phyloP scores from a whole-genome alignment of 2,797 vertebrate genomes.

The Gymnopithys bicolor region DNA sequence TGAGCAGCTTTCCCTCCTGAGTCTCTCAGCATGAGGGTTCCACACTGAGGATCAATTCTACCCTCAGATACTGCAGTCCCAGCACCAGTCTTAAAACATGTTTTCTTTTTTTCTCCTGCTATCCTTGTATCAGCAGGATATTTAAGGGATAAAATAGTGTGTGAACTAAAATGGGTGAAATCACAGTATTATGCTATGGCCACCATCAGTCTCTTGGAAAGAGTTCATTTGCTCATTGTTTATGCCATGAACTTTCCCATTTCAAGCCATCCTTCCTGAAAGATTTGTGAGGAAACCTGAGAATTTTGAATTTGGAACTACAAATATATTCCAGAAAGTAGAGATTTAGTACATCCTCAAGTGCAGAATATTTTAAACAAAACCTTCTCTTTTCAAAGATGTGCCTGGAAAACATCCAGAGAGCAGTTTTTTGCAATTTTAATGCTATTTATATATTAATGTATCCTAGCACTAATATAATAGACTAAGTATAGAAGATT shows the following conservation, averaged over 20 bases:
- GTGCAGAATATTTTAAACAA: background rate
- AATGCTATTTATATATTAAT: constrained; percentile 4
- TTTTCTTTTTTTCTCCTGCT: background rate
- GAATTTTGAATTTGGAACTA: background rate
- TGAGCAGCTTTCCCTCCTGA: background rate
- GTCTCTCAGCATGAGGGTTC: background rate
- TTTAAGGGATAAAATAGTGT: background rate
- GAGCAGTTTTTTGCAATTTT: background rate
- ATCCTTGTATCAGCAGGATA: background rate
- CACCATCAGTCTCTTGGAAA: background rate
- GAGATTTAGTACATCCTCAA: background rate
- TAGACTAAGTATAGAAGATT: constrained; percentile 12
- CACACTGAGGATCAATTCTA: rapidly evolving
- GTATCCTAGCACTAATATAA: constrained; percentile 1
- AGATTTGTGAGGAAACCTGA: background rate
- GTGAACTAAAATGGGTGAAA: background rate
- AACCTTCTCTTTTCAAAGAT: background rate
- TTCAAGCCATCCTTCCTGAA: background rate
- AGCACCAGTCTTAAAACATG: background rate
- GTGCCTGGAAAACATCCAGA: background rate
- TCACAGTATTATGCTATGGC: background rate
- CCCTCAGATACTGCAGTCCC: background rate
- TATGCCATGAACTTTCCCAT: background rate
- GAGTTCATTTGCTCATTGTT: background rate
- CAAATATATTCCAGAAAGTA: background rate